Base-by-base conservation (phyloP, 2,797 vertebrate species). In the Champsocephalus gunnari region DNA sequence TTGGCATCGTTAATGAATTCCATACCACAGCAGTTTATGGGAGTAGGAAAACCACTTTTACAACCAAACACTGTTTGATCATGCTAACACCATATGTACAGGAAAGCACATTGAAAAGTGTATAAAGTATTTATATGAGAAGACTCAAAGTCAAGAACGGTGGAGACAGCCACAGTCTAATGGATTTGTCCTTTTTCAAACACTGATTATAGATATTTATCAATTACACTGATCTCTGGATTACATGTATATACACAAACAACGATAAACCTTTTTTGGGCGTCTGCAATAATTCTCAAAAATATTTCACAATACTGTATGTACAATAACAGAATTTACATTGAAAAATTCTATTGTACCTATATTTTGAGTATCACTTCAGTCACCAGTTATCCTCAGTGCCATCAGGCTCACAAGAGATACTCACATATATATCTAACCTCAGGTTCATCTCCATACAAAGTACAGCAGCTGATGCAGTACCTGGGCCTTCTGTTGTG, bases 81-180 rank as follows among this genome's bases (percentile, higher is more conserved):
- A 98, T 98, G 97, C 97, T 96, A 96, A 96, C 96, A 98, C 96
- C 96, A 96, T 98, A 98, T 98, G 96, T 98, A 98, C 97, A 98
- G 94, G 95, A 95, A 97, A 96, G 94, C 96, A 96, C 95, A 95
- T 96, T 93, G 95, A 95, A 96, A 95, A 96, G 96, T 96, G 96
- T 96, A 97, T 96, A 97, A 96, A 96, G 94, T 93, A 93, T 93
- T 94, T 95, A 94, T 96, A 95, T 96, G 95, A 94, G 96, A 96
- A 94, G 94, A 95, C 93, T 94, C 94, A 92, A 93, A 94, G 94
- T 95, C 95, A 94, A 96, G 95, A 96, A 97, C 92, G 95, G 94
- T 94, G 95, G 94, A 95, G 95, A 97, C 95, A 70, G 90, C 95
- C 96, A 97, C 95, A 91, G 94, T 96, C 96, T 96, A 96, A 96